Evolutionary conservation across 2,113 vertebrate genomes (phyloP), one percentile per base, ranked within the genome.

Genomic region (Prolemur simus): DNA sequence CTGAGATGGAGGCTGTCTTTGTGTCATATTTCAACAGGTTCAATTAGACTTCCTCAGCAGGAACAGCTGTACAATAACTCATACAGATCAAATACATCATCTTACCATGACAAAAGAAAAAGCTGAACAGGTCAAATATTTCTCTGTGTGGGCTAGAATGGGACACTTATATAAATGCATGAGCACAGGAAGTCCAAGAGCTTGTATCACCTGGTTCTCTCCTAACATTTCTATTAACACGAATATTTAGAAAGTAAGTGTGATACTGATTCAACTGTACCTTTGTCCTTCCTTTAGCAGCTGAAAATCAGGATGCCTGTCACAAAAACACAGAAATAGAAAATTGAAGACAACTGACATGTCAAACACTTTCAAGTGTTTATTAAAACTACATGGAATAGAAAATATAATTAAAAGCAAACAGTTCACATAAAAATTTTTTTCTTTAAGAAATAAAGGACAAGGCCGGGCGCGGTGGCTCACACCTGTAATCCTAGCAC

Each of bases 21-120:
- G 98, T 99, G 95, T 97, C 76, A 87, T 98, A 98, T 99, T 99
- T 99, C 99, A 99, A 98, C 99, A 98, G 97, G 96, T 97, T 94
- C 98, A 98, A 99, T 99, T 99, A 99, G 96, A 97, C 63, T 95
- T 69, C 82, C 37, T 97, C 81, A 92, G 80, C 92, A 98, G 93
- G 96, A 97, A 97, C 98, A 99, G 99, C 98, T 99, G 99, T 97
- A 98, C 95, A 77, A 97, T 98, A 99, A 99, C 99, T 99, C 98
- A 98, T 98, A 97, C 97, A 98, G 85, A 98, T 97, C 98, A 99
- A 99, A 99, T 87, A 98, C 27, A 69, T 94, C 96, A 47, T 4
- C 94, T 97, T 98, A 97, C 81, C 87, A 96, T 92, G 91, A 98
- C 94, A 98, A 98, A 98, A 89, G 93, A 91, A 96, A 98, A 98